Conservation (phyloP, 1,140 invertebrate species). For the Drosophila athabasca region DNA sequence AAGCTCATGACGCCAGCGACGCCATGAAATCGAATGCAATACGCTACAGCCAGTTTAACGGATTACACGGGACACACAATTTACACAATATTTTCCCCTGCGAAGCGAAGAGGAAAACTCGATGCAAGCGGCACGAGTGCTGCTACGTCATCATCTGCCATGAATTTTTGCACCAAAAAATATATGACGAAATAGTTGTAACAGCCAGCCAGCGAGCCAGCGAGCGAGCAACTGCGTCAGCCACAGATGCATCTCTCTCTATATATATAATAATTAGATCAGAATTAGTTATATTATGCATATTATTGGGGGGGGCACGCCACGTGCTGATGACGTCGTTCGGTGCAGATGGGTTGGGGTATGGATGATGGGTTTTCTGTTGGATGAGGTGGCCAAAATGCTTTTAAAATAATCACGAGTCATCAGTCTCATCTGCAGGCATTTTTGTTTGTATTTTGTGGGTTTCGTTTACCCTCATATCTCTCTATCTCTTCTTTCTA, state of each 20-base stretch:
- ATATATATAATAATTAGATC: slow-evolving; percentile 35
- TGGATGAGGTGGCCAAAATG: slow-evolving; percentile 38
- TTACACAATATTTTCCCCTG: slow-evolving; percentile 24
- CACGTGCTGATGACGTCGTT: slow-evolving; percentile 70
- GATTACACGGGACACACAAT: slow-evolving; percentile 34
- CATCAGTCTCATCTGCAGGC: slow-evolving; percentile 38
- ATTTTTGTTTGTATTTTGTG: slow-evolving; percentile 9
- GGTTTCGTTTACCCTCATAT: slow-evolving; percentile 11
- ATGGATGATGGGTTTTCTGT: neutral
- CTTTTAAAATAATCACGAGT: slow-evolving; percentile 67
- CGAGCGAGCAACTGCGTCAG: slow-evolving; percentile 60
- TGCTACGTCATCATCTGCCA: slow-evolving; percentile 39
- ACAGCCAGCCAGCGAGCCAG: neutral
- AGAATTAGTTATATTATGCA: slow-evolving; percentile 20
- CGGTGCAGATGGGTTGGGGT: too few species aligned
- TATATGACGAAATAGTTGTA: slow-evolving; percentile 22
- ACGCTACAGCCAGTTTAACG: slow-evolving; percentile 59
- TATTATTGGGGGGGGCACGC: slow-evolving; percentile 3
- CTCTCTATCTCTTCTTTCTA: slow-evolving; percentile 14
- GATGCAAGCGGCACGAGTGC: slow-evolving; percentile 26
- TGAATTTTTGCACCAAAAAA: slow-evolving; percentile 5
- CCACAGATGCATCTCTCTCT: slow-evolving; percentile 46
- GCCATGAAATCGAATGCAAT: slow-evolving; percentile 63
- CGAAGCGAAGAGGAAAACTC: too few species aligned
- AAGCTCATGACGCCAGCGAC: slow-evolving; percentile 55